These are phyloP conservation scores for Trachymyrmex cornetzi DNA, from an alignment of 1,140 invertebrate genomes.

Conservation along the genomic window DNA sequence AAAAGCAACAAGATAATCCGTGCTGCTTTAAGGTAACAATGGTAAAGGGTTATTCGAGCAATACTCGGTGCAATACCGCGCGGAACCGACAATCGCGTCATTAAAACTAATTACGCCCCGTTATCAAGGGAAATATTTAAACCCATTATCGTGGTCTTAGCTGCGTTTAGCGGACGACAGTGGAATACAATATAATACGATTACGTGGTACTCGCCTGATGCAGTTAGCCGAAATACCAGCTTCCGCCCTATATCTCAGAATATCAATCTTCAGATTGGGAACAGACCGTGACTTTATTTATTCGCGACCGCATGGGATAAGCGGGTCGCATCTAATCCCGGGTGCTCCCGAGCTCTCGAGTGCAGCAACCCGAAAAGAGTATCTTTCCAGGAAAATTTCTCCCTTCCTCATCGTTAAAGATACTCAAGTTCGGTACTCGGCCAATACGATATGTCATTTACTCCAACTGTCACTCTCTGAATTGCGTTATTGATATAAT, in stretches of 20 bases:
- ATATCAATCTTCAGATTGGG: constrained; percentile 50
- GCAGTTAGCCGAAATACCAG: neutral
- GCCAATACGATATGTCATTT: constrained; percentile 35
- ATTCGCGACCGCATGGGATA: constrained; percentile 57
- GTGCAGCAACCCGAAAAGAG: neutral
- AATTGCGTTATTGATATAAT: neutral
- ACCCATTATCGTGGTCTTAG: constrained; percentile 33
- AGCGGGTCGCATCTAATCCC: constrained; percentile 39
- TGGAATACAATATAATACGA: constrained; percentile 22
- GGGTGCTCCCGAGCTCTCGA: neutral
- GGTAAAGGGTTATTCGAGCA: constrained; percentile 32
- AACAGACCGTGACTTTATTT: constrained; percentile 59
- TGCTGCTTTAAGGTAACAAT: neutral
- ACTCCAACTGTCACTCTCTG: neutral
- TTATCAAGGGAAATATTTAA: constrained; percentile 54
- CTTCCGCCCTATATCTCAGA: neutral
- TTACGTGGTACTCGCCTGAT: neutral
- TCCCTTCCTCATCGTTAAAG: neutral
- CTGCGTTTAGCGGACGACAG: constrained; percentile 31
- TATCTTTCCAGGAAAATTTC: neutral
- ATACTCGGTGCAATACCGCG: neutral
- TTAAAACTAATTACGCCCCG: constrained; percentile 53
- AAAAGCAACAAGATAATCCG: neutral
- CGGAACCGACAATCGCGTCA: constrained; percentile 35
- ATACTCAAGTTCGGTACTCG: constrained; percentile 8